Conservation (phyloP, 2,113 vertebrate genomes). For the Megaptera novaeangliae region DNA sequence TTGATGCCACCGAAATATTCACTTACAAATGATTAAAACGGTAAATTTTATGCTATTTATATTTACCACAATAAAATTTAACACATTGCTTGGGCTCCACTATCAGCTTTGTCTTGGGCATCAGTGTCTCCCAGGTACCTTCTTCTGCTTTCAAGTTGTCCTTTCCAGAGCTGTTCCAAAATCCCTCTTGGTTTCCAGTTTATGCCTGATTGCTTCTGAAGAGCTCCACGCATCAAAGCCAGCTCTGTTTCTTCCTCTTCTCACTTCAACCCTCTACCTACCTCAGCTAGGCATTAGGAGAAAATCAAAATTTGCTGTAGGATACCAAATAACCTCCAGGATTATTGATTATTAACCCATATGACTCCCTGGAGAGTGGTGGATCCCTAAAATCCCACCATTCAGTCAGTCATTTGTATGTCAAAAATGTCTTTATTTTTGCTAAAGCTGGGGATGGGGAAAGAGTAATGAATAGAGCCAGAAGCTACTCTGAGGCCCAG, state of each 20-base stretch:
- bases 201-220: background rate
- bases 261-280: background rate
- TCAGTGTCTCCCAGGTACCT: too few species aligned
- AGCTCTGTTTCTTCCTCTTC: background rate
- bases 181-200: background rate
- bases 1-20: background rate
- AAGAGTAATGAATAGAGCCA: background rate
- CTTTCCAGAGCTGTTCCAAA: background rate
- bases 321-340: background rate
- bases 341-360: background rate
- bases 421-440: background rate
- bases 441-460: background rate
- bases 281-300: background rate
- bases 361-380: background rate
- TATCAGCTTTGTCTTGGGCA: background rate
- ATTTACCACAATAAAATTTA: background rate
- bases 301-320: background rate
- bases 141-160: background rate
- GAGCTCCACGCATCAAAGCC: background rate
- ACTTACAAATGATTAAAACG: background rate
- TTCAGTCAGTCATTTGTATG: background rate
- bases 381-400: background rate
- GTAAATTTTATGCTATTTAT: background rate
- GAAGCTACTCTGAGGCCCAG: background rate
- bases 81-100: background rate